Conservation (phyloP, 2,113 vertebrate genomes). For the Neotragus moschatus region DNA sequence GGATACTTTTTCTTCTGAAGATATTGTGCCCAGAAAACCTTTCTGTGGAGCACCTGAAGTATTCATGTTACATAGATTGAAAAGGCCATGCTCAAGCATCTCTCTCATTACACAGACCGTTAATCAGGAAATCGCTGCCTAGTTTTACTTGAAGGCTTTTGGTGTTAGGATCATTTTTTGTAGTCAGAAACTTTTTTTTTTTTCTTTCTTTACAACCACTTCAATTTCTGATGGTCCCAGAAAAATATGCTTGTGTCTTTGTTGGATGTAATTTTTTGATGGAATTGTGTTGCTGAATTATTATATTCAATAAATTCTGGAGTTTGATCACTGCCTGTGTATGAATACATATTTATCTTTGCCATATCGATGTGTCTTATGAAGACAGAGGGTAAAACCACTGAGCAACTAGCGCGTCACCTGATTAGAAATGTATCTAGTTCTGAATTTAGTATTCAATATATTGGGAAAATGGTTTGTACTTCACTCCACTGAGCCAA, state of each 20-base stretch:
- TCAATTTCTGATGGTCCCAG: neutral
- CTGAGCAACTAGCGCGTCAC: neutral
- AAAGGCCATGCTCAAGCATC: slow-evolving; percentile 38
- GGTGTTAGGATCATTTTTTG: neutral
- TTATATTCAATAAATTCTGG: neutral
- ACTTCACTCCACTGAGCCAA: neutral
- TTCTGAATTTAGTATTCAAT: neutral
- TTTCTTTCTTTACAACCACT: neutral
- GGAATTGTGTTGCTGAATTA: slow-evolving; percentile 7
- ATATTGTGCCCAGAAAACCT: slow-evolving; percentile 6
- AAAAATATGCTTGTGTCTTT: neutral
- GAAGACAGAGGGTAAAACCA: neutral
- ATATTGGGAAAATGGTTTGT: neutral
- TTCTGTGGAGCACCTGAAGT: neutral
- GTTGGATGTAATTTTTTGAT: neutral
- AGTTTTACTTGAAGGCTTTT: slow-evolving; percentile 37
- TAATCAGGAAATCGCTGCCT: slow-evolving; percentile 53
- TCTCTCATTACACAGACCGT: slow-evolving; percentile 62
- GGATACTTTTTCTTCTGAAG: neutral
- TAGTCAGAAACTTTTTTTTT: neutral
- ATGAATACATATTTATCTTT: neutral
- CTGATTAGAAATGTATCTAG: neutral
- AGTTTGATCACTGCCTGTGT: neutral
- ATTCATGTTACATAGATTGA: slow-evolving; percentile 2
- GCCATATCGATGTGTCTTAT: neutral